Base-by-base conservation (phyloP, 2,888 invertebrate genomes). In the Phytoseiulus persimilis region DNA sequence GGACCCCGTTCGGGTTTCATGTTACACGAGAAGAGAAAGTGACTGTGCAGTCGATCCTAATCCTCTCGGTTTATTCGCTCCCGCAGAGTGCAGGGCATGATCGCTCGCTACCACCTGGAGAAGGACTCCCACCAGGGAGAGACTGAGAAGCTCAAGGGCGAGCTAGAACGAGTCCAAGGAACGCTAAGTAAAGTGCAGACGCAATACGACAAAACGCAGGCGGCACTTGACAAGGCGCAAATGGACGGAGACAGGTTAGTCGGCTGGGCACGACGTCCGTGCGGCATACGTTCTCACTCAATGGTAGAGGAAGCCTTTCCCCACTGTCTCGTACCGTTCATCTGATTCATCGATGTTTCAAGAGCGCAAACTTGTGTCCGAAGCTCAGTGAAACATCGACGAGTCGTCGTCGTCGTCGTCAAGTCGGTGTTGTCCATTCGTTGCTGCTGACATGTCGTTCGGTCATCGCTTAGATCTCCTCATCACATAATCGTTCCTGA, bases 151-250 rank as follows among this genome's bases (percentile, higher is more conserved):
- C 83, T 91, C 28, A 90, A 91, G 33, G 91, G 91, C 39, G 92
- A 92, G 83, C 90, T 91, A 45, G 91, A 95, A 91, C 91, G 91
- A 90, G 91, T 91, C 95, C 95, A 90, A 96, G 96, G 96, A 45
- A 96, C 96, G 89, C 95, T 97, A 90, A 96, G 96, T 92, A 97
- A 97, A 93, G 95, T 96, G 90, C 97, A 97, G 93, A 94, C 96
- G 90, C 96, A 96, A 92, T 96, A 96, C 92, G 97, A 97, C 93
- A 97, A 97, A 93, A 94, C 97, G 90, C 97, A 97, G 93, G 96
- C 96, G 91, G 94, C 96, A 23, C 94, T 97, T 91, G 97, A 97
- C 93, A 95, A 96, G 92, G 96, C 96, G 32, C 97, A 97, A 90
- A 32, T 91, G 90, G 91, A 91, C 46, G 90, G 90, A 89, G 91